These are phyloP conservation scores for Amorpha juglandis DNA, from an alignment of 2,888 invertebrate species.

Conservation along the genomic window DNA sequence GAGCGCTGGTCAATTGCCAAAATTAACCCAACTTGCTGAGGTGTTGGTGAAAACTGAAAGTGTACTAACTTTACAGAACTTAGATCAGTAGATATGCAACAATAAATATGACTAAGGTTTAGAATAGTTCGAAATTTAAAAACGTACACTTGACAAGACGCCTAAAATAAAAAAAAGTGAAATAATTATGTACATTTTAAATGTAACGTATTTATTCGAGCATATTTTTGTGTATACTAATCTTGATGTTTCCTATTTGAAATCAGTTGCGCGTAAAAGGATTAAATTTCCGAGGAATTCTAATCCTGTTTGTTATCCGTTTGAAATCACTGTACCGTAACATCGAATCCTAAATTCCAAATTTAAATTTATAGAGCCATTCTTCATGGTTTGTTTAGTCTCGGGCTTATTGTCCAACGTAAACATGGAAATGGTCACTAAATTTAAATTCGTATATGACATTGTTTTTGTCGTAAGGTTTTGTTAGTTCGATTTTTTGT, in stretches of 20 bases:
- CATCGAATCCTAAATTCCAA: neutral
- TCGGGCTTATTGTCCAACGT: neutral
- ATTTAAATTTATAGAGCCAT: neutral
- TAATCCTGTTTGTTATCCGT: slow-evolving; percentile 18
- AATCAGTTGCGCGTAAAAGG: slow-evolving; percentile 1
- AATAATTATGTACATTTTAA: neutral
- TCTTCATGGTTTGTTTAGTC: neutral
- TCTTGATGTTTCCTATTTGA: neutral
- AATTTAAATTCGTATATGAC: neutral
- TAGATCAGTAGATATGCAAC: too few relatives aligned
- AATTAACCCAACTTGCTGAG: too few relatives aligned
- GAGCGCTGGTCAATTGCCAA: too few relatives aligned
- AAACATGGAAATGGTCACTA: neutral
- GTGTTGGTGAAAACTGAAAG: too few relatives aligned
- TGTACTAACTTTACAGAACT: too few relatives aligned
- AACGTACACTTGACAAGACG: too few relatives aligned
- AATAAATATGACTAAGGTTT: too few relatives aligned
- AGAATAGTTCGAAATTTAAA: too few relatives aligned
- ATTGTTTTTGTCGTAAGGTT: neutral
- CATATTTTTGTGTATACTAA: neutral
- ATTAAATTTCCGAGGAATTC: slow-evolving; percentile 11
- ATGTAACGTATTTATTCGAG: neutral
- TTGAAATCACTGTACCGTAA: neutral
- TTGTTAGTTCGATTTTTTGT: too few relatives aligned
- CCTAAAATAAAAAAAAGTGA: neutral